Evolutionary conservation across 2,888 invertebrate genomes (phyloP).

Genomic region (Anorthoa munda): DNA sequence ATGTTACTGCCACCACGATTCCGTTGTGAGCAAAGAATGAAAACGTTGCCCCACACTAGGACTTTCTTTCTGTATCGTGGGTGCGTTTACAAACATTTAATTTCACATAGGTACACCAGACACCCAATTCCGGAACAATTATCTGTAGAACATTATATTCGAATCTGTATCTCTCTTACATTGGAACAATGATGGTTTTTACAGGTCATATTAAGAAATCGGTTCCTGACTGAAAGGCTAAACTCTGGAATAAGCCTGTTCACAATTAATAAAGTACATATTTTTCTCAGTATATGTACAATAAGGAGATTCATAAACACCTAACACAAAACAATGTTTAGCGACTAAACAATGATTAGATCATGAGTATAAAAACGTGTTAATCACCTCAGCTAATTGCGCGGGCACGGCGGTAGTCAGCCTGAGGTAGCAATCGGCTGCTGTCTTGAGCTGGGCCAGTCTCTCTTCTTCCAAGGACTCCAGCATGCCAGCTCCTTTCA

Average conservation of each 20-base stretch:
- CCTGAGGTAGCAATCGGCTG: constrained; percentile 92
- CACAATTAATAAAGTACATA: too few species aligned
- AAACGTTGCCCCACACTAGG: too few species aligned
- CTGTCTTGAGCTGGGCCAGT: constrained; percentile 94
- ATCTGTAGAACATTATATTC: too few species aligned
- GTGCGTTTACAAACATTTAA: too few species aligned
- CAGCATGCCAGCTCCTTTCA: constrained; percentile 96
- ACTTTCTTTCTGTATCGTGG: too few species aligned
- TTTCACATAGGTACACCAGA: too few species aligned
- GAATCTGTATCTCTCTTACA: neutral
- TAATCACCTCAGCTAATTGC: constrained; percentile 92
- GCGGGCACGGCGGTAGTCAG: constrained; percentile 94
- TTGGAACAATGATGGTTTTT: neutral
- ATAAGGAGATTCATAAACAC: constrained; percentile 3
- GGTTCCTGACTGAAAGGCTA: neutral
- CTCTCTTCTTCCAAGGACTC: constrained; percentile 97
- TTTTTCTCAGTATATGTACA: constrained; percentile 1
- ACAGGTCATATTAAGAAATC: neutral
- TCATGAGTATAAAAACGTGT: constrained; percentile 31
- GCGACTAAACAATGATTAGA: constrained; percentile 14
- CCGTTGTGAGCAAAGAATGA: neutral
- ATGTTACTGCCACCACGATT: too few species aligned
- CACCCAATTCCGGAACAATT: too few species aligned
- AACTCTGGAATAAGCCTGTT: neutral
- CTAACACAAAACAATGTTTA: constrained; percentile 20